Percentiles rank a stretch among this genome's conserved stretches.
Conservation (phyloP, 2,888 invertebrate genomes). For the Monochamus alternatus region DNA sequence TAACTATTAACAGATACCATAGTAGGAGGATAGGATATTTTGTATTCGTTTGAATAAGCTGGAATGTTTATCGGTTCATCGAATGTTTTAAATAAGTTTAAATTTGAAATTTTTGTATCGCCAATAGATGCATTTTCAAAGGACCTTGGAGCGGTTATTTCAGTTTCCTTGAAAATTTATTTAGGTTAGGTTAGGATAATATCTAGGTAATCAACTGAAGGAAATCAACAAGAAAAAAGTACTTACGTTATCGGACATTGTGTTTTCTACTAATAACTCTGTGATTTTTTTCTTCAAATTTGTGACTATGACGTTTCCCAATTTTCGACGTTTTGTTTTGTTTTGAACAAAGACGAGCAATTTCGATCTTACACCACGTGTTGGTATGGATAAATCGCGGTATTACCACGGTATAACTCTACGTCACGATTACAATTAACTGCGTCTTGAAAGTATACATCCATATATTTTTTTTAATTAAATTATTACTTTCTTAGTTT, state of each 20-base stretch:
- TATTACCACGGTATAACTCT: no score
- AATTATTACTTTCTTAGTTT: no score
- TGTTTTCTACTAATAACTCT: constrained; percentile 32
- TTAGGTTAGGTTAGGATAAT: constrained; percentile 24
- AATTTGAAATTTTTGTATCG: constrained; percentile 43
- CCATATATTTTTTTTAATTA: no score
- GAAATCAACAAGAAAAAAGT: constrained; percentile 12
- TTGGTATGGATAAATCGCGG: background rate
- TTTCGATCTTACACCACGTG: background rate
- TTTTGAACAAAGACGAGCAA: constrained; percentile 25
- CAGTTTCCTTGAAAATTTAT: constrained; percentile 43
- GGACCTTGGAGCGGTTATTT: constrained; percentile 31
- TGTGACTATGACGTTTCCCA: constrained; percentile 24
- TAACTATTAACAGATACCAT: constrained; percentile 51
- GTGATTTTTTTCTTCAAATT: constrained; percentile 24
- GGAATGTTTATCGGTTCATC: constrained; percentile 47
- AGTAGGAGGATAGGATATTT: constrained; percentile 54
- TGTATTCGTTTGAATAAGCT: constrained; percentile 49
- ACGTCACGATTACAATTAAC: no score
- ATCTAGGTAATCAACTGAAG: constrained; percentile 3
- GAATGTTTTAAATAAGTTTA: constrained; percentile 41
- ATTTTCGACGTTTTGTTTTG: constrained; percentile 30
- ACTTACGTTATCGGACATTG: constrained; percentile 55
- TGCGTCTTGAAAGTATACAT: no score
- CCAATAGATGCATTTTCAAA: constrained; percentile 40